Conservation (phyloP, 2,888 invertebrate genomes). For the Tillus elongatus region DNA sequence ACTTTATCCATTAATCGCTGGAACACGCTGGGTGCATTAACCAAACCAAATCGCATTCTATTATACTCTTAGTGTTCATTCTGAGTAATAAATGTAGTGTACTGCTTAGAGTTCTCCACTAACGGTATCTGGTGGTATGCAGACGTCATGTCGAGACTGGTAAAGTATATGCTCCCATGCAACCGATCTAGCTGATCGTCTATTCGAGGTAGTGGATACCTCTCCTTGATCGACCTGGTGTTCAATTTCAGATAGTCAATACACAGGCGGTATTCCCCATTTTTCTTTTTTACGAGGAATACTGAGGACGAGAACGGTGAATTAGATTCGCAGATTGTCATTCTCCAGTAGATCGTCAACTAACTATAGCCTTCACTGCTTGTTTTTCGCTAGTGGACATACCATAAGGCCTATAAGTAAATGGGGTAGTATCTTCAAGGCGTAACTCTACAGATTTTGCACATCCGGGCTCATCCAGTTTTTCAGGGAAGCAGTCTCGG, state of each 20-base stretch:
- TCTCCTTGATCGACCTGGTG: too few relatives aligned
- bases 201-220: too few relatives aligned
- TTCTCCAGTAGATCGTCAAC: constrained; percentile 16
- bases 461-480: neutral
- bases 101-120: constrained; percentile 15
- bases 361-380: constrained; percentile 18
- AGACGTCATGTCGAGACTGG: constrained; percentile 19
- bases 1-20: too few relatives aligned
- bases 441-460: neutral
- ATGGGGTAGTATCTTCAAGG: neutral
- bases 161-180: constrained; percentile 18
- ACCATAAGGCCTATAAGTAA: constrained; percentile 18
- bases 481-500: neutral
- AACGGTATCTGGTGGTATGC: constrained; percentile 23
- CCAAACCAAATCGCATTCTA: constrained; percentile 24
- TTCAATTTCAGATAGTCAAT: too few relatives aligned
- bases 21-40: constrained; percentile 23
- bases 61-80: constrained; percentile 21
- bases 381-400: constrained; percentile 18
- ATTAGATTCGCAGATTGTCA: constrained; percentile 21
- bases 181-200: constrained; percentile 22
- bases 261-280: too few relatives aligned
- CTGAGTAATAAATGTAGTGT: constrained; percentile 23
- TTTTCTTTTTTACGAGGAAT: too few relatives aligned
- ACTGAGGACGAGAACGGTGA: constrained; percentile 24